Base-by-base conservation (phyloP, 1,140 invertebrate genomes). In the Micrasema longulum region DNA sequence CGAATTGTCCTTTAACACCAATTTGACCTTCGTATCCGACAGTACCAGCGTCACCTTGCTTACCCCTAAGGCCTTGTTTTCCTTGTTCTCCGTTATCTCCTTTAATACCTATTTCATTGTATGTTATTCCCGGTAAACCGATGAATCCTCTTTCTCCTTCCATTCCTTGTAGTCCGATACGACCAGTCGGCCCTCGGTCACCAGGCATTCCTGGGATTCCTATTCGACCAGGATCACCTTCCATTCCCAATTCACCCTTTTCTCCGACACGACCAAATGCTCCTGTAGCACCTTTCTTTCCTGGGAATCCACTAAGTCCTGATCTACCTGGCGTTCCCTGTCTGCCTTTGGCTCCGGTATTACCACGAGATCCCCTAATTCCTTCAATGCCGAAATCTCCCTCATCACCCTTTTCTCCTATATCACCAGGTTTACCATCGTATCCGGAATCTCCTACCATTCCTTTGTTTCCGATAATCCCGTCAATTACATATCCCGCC, bases 121-220 rank as follows among this genome's bases (percentile, higher is more conserved):
- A 85, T 11, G 84, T 87, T 38, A 85, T 76, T 11, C 89, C 90
- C 71, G 87, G 87, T 41, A 89, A 88, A 55, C 93, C 93, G 67
- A 79, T 78, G 14, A 82, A 74, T 70, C 93, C 92, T 80, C 91
- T 91, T 9, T 77, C 68, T 68, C 90, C 91, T 22, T 74, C 74
- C 45, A 74, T 47, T 55, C 90, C 90, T 23, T 78, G 75, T 12
- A 68, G 48, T 60, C 87, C 87, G 23, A 50, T 48, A 11, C 65
- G 65, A 36, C 87, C 87, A 7, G 76, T 71, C 12, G 57, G 74
- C 7, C 88, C 88, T 70, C 71, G 53, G 69, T 81, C 79, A 43
- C 86, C 86, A 76, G 83, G 84, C 0, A 69, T 14, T 20, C 82
- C 87, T 68, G 86, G 85, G 55, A 77, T 73, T 70, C 87, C 87